Evolutionary conservation across 2,888 invertebrate species (phyloP).

Genomic region (Lydus trimaculatus): DNA sequence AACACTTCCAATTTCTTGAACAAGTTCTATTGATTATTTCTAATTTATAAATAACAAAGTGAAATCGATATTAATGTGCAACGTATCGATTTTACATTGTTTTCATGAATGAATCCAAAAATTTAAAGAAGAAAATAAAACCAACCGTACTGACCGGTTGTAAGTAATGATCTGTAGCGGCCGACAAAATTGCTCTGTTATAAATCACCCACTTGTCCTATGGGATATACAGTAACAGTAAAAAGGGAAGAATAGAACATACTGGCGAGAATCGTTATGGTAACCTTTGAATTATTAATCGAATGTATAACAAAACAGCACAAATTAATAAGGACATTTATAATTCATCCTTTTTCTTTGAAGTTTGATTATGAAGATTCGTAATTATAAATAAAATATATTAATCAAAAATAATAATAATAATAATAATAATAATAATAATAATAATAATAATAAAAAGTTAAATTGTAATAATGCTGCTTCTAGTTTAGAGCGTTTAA

Average conservation of each 20-base stretch:
- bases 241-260: background rate
- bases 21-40: background rate
- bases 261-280: background rate
- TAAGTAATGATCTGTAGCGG: conserved; percentile 27
- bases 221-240: background rate
- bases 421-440: background rate
- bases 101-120: background rate
- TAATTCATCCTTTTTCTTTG: too few species aligned
- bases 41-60: background rate
- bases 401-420: background rate
- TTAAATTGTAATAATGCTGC: conserved; percentile 17
- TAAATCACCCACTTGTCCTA: conserved; percentile 9
- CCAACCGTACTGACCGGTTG: conserved; percentile 19
- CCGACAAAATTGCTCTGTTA: conserved; percentile 24
- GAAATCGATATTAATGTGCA: conserved; percentile 13
- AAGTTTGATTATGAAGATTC: too few species aligned
- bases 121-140: too few species aligned
- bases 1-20: background rate
- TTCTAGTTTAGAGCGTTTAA: conserved; percentile 22
- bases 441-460: background rate
- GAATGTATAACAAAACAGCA: background rate
- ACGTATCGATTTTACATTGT: conserved; percentile 18
- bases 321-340: too few species aligned
- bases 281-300: background rate
- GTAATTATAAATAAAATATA: background rate